Base-by-base conservation (phyloP, 2,888 invertebrate species). In the Campopleginae sp. region DNA sequence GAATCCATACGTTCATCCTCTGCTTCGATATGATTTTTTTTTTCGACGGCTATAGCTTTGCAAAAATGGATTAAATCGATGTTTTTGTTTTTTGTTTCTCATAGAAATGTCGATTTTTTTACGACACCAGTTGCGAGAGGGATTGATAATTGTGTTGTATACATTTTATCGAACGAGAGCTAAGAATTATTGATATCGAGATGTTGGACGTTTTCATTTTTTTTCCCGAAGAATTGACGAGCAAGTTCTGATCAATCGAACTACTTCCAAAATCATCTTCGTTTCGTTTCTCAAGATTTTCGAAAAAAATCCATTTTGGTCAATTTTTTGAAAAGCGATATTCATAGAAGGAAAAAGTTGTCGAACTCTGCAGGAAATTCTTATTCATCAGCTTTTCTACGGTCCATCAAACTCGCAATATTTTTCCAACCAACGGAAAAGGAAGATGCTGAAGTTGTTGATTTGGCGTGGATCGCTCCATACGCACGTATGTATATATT, bases 401-500 rank as follows among this genome's bases (percentile, higher is more conserved):
- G 51, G 23, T 19, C 19, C 10, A 23, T 23, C 3, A 8, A 51
- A 10, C 1, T 2, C 51, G 0, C 10, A 23, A 23, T 4, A 27
- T 12, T 14, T n/a, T 51, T 27, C 5, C 8, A 12, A 0, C 14
- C 1, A 14, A 27, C 27, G 7, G 27, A 58, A 58, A 58, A 58
- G 23, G 1, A 23, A 54, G 54, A 3, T 58, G 5, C 27, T 27
- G 58, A 27, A 58, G 58, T 58, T 19, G 12, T 6, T 27, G 58
- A 19, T 51, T 27, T 27, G 58, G 12, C 58, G 58, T 58, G 58
- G 5, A 58, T 14, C 23, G 58, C 27, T 6, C 14, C 58, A 58
- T 27, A 58, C 14, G 27, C 27, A 4, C 14, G 23, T 72, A 72
- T 80, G 42, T 71, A 8, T 65, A 71, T 65, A 19, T 51, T 63